Conservation (phyloP, 2,113 vertebrate species). For the Oreochromis niloticus region DNA sequence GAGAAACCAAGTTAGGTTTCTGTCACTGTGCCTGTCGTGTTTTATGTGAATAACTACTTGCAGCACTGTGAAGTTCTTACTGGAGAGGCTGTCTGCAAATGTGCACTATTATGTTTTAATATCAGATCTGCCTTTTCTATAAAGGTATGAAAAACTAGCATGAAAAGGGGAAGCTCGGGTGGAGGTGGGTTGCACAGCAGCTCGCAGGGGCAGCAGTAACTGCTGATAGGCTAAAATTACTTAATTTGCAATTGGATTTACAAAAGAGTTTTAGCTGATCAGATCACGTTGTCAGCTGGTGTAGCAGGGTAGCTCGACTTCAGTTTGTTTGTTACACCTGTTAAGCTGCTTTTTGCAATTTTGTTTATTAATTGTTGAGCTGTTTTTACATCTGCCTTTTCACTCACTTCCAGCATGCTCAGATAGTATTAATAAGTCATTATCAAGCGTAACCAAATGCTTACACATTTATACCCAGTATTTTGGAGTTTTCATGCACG, state of each 20-base stretch:
- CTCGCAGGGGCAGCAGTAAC: rapidly evolving
- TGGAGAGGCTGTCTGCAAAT: neutral
- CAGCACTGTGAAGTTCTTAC: neutral
- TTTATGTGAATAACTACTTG: neutral
- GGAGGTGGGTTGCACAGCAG: neutral
- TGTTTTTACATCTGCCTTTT: neutral
- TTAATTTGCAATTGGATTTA: neutral
- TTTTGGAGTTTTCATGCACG: rapidly evolving
- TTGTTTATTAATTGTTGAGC: neutral
- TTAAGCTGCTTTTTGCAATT: neutral
- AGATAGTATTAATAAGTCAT: neutral
- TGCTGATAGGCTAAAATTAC: rapidly evolving
- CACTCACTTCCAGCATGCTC: neutral
- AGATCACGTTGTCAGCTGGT: neutral
- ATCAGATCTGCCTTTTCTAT: neutral
- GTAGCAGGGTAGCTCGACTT: neutral
- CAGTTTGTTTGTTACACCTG: neutral
- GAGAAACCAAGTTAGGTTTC: neutral
- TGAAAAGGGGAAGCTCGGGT: neutral
- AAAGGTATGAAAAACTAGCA: neutral
- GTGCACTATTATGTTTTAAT: neutral
- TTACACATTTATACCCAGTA: neutral
- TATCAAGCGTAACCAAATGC: neutral
- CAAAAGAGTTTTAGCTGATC: neutral
- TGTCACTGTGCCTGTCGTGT: rapidly evolving